A percentile compares a stretch with the other conserved stretches of the same genome.
Evolutionary conservation across 1,140 invertebrate species (phyloP).

Genomic region (Platyscapa corneri): DNA sequence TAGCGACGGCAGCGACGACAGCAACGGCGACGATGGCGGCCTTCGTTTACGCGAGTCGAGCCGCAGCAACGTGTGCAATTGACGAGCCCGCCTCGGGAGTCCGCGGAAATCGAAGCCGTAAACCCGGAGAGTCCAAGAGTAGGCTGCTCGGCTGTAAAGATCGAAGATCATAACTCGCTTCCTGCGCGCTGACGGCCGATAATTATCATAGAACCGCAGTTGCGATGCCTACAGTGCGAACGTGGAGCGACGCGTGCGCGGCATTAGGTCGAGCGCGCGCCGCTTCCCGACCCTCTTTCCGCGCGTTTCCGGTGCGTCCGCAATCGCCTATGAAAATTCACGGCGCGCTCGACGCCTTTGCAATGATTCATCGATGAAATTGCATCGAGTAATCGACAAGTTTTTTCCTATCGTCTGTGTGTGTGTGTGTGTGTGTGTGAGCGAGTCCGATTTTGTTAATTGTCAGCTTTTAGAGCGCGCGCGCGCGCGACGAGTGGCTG

Average conservation of each 20-base stretch:
- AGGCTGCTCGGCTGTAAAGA: not conserved
- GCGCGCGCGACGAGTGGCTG: too few species aligned
- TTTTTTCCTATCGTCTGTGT: not conserved
- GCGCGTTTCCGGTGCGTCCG: not conserved
- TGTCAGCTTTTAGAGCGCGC: too few species aligned
- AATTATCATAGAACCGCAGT: conserved; percentile 15
- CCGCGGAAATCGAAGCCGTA: conserved; percentile 5
- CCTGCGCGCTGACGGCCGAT: not conserved
- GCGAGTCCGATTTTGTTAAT: too few species aligned
- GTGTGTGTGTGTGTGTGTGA: too few species aligned
- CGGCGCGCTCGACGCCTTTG: not conserved
- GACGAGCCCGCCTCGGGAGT: conserved; percentile 51
- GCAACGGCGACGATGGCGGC: too few species aligned
- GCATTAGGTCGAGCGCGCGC: not conserved
- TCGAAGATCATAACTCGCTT: conserved; percentile 27
- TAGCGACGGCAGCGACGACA: too few species aligned
- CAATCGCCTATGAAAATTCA: not conserved
- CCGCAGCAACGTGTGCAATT: not conserved
- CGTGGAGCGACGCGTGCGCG: conserved; percentile 36
- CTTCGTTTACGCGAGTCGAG: not conserved
- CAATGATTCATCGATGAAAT: not conserved
- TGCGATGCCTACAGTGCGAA: not conserved
- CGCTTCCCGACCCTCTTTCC: not conserved
- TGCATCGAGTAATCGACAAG: not conserved
- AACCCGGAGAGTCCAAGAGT: not conserved